Evolutionary conservation across 2,797 vertebrate genomes (phyloP).

Genomic region (Gymnopithys bicolor): DNA sequence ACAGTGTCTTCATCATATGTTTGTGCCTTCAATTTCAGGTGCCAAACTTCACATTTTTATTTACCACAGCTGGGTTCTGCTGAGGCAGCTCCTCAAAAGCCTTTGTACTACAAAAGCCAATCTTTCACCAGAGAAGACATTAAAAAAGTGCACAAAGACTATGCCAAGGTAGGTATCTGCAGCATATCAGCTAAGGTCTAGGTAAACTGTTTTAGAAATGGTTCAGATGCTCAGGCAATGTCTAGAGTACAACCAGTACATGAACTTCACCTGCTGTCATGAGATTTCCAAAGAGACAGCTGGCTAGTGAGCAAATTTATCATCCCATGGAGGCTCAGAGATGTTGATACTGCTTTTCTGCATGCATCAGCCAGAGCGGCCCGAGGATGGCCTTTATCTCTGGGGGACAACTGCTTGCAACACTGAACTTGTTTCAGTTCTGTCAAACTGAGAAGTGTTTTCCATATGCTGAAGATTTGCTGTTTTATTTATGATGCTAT

Average conservation of each 20-base stretch:
- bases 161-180: not conserved
- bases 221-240: not conserved
- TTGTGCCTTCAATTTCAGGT: constrained; percentile 7
- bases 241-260: not conserved
- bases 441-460: not conserved
- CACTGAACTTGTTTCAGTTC: not conserved
- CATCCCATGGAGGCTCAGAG: not conserved
- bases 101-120: not conserved
- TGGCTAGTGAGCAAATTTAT: not conserved
- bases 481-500: not conserved
- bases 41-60: not conserved
- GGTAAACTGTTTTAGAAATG: not conserved
- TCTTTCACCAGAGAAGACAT: not conserved
- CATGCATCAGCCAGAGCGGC: not conserved
- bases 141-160: not conserved
- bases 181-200: not conserved
- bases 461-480: not conserved
- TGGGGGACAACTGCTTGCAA: not conserved
- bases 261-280: not conserved
- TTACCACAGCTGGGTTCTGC: not conserved
- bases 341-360: not conserved
- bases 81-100: not conserved
- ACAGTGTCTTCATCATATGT: not conserved
- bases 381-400: not conserved
- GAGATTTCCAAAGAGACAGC: not conserved